A percentile compares a stretch with the other conserved stretches of the same genome.
Conservation (phyloP, 1,140 invertebrate species). For the Orchestia grillus region DNA sequence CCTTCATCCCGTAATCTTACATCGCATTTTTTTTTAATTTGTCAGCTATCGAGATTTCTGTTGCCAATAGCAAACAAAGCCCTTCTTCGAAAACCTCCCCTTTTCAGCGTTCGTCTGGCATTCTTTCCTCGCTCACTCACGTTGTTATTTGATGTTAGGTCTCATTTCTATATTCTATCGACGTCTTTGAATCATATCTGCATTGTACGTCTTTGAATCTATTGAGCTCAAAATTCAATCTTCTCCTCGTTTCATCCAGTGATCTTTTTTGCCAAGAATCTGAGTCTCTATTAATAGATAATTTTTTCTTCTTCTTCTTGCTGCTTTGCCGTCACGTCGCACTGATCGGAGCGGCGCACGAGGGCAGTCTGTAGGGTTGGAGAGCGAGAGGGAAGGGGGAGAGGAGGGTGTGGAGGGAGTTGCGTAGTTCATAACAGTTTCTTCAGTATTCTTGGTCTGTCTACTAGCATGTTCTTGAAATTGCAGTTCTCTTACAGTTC, state of each 20-base stretch:
- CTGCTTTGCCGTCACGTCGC: background rate
- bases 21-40: background rate
- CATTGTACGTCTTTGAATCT: background rate
- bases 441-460: no score
- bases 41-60: background rate
- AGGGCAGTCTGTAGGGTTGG: background rate
- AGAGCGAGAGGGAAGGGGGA: background rate
- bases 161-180: background rate
- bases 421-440: no score
- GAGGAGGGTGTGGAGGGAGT: background rate
- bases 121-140: background rate
- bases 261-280: background rate
- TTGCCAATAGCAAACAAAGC: background rate
- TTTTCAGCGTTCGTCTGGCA: background rate
- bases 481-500: no score
- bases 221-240: background rate
- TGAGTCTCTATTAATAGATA: background rate
- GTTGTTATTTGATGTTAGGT: background rate
- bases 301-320: background rate
- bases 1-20: background rate
- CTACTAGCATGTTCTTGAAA: no score
- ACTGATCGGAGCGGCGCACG: background rate
- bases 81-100: background rate
- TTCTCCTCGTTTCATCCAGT: background rate
- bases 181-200: background rate